These are phyloP conservation scores for Aplochiton taeniatus DNA, from an alignment of 2,797 vertebrate species.

Conservation along the genomic window DNA sequence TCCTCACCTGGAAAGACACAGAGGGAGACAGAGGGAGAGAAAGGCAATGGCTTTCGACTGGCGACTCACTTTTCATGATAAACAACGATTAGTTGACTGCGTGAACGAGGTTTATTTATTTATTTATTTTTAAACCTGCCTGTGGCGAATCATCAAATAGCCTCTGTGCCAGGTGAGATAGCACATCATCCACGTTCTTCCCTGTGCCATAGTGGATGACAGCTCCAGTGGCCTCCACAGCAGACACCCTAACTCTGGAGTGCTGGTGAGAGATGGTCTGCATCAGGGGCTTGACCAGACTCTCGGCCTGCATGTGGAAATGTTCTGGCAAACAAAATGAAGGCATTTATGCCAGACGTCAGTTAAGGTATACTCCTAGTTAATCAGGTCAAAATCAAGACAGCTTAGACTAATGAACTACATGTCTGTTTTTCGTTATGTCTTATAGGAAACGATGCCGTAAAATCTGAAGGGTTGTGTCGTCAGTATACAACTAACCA, in stretches of 20 bases:
- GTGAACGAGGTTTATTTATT: too few species aligned
- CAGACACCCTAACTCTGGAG: constrained; percentile 87
- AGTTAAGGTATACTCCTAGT: not conserved
- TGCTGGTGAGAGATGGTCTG: constrained; percentile 91
- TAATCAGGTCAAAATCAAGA: not conserved
- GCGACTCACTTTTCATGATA: too few species aligned
- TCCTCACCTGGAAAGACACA: constrained; percentile 81
- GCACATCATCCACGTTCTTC: constrained; percentile 88
- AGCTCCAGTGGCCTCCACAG: constrained; percentile 85
- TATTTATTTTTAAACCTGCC: too few species aligned
- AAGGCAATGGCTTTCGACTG: not conserved
- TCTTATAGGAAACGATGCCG: too few species aligned
- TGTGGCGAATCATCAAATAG: constrained; percentile 92
- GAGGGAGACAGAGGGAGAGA: not conserved
- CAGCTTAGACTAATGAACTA: not conserved
- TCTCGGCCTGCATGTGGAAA: constrained; percentile 94
- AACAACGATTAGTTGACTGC: too few species aligned
- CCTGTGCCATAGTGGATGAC: constrained; percentile 86
- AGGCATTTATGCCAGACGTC: not conserved
- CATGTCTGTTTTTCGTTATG: too few species aligned
- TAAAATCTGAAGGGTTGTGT: too few species aligned
- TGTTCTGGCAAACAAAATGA: constrained; percentile 76
- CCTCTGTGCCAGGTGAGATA: constrained; percentile 92
- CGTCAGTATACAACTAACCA: too few species aligned
- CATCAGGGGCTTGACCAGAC: constrained; percentile 88